These are phyloP conservation scores for Trachops cirrhosus DNA, from an alignment of 2,797 vertebrate genomes.

Conservation along the genomic window DNA sequence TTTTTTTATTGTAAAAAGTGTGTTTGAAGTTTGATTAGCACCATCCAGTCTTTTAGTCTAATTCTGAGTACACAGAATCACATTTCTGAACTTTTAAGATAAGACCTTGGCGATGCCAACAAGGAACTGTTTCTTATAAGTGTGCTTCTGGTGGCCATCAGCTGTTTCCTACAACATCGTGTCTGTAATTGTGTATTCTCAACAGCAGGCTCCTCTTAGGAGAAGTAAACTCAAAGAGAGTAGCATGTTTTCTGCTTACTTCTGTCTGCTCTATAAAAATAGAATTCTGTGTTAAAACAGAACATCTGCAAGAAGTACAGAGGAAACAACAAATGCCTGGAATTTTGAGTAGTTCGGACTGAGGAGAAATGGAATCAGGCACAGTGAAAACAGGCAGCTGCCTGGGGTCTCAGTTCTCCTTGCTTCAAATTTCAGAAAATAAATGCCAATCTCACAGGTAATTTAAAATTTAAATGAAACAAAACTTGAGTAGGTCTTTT, in stretches of 20 bases:
- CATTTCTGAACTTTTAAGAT: neutral
- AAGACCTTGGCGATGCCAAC: neutral
- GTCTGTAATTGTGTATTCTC: neutral
- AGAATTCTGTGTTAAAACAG: constrained; percentile 9
- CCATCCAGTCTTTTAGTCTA: neutral
- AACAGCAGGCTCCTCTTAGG: neutral
- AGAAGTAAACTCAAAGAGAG: neutral
- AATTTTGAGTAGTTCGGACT: neutral
- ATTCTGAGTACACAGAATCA: neutral
- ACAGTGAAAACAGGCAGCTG: neutral
- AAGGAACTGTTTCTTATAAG: neutral
- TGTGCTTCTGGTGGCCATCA: neutral
- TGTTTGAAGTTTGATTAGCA: neutral
- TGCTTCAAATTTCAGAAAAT: constrained; percentile 10
- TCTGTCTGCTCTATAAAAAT: constrained; percentile 38
- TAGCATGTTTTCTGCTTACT: neutral
- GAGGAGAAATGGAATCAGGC: neutral
- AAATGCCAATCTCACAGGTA: neutral
- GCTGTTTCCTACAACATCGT: neutral
- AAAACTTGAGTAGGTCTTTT: neutral
- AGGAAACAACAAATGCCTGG: neutral
- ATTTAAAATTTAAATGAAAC: constrained; percentile 18
- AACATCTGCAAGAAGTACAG: neutral
- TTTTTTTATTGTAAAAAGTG: neutral
- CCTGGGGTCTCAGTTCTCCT: neutral